Percentiles rank a stretch among this genome's conserved stretches.
phyloP scores from a whole-genome alignment of 2,888 invertebrate species.

The Apamea monoglypha region DNA sequence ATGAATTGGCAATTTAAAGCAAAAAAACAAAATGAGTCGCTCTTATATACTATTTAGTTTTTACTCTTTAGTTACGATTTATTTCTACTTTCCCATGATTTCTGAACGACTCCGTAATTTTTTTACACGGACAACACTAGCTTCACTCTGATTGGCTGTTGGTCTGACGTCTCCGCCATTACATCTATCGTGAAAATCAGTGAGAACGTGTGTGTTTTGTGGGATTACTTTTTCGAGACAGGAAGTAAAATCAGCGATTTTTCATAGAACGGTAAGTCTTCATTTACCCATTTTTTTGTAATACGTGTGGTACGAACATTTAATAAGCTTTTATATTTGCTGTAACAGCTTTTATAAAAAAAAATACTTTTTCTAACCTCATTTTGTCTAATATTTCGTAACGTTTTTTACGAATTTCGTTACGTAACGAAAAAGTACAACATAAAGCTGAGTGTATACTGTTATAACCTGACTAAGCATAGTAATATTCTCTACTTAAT shows the following conservation, averaged over 20 bases:
- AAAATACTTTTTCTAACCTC: not conserved
- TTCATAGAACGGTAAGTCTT: slow-evolving; percentile 1
- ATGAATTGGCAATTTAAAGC: not conserved
- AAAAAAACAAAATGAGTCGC: slow-evolving; percentile 5
- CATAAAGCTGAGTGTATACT: slow-evolving; percentile 7
- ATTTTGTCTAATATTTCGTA: slow-evolving; percentile 3
- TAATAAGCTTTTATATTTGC: slow-evolving; percentile 8
- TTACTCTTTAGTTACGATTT: slow-evolving; percentile 2
- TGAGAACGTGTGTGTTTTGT: slow-evolving; percentile 1
- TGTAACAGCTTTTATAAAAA: not conserved
- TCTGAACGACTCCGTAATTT: not conserved
- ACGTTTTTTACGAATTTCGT: slow-evolving; percentile 14
- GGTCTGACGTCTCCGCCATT: slow-evolving; percentile 6
- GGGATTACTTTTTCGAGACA: slow-evolving; percentile 6
- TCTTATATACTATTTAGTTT: not conserved
- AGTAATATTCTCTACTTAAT: slow-evolving; percentile 5
- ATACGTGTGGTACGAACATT: slow-evolving; percentile 1
- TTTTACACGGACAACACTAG: slow-evolving; percentile 10
- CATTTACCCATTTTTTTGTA: not conserved
- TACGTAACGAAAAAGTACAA: slow-evolving; percentile 15
- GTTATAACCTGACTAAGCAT: slow-evolving; percentile 5
- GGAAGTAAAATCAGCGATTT: slow-evolving; percentile 9
- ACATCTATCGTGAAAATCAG: not conserved
- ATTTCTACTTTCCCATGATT: slow-evolving; percentile 1
- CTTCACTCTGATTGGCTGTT: slow-evolving; percentile 6